Evolutionary conservation across 2,113 vertebrate genomes (phyloP), one percentile per base, ranked within the genome.

Genomic region (Pterocles gutturalis): DNA sequence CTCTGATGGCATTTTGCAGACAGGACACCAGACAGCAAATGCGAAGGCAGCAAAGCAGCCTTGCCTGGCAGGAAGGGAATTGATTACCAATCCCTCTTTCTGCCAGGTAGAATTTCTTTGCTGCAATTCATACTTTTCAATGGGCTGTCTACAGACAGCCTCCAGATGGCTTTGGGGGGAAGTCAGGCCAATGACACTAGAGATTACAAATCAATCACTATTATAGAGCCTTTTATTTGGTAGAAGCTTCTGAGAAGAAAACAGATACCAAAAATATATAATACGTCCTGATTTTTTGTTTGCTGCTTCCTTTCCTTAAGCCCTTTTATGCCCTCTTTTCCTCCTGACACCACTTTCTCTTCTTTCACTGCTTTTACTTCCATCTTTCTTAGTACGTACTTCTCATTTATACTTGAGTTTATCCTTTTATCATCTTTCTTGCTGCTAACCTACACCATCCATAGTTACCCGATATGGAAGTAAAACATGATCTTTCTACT

Each of bases 171-270:
- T 93, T 83, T 48, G 60, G 57, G 88, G 55, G 36, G 51, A 96
- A 88, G 86, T 31, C 43, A 96, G 88, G 93, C 90, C 93, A 93
- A 81, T 83, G 91, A 93, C 77, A 93, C 78, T 33, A 87, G 77
- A 97, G 97, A 97, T 97, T 95, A 95, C 82, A 96, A 96, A 98
- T 93, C 97, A 90, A 96, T 97, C 93, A 95, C 58, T 97, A 86
- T 87, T 96, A 94, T 28, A 91, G 67, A 90, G 77, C 71, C 78
- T 95, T 92, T 94, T 91, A 94, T 96, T 94, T 86, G 69, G 75
- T 73, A 77, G 83, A 76, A 65, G 64, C 83, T 92, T 93, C 81
- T 0, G 0, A 92, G 86, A 24, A 90, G 78, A 89, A 82, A 93
- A 83, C 58, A 66, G 70, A 76, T n/a, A 95, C 57, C 41, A 90